Conservation (phyloP, 2,888 invertebrate genomes). For the Ectemnius cavifrons region DNA sequence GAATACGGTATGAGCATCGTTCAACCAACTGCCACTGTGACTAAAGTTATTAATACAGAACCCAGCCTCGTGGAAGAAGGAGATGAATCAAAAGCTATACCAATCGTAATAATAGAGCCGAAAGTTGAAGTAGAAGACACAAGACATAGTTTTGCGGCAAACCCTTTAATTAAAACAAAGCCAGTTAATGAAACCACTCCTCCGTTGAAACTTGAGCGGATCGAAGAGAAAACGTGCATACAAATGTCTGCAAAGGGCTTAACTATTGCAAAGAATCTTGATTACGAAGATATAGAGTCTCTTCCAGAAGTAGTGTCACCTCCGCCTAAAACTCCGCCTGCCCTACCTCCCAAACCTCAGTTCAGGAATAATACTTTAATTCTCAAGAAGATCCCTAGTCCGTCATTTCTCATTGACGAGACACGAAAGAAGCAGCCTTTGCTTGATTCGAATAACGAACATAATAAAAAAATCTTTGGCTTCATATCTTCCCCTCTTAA, state of each 20-base stretch:
- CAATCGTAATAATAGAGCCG: slow-evolving; percentile 72
- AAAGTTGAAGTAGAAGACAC: slow-evolving; percentile 58
- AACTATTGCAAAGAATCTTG: slow-evolving; percentile 74
- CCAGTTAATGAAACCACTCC: slow-evolving; percentile 58
- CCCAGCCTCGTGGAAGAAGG: slow-evolving; percentile 56
- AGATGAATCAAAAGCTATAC: slow-evolving; percentile 69
- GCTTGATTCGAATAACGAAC: slow-evolving; percentile 43
- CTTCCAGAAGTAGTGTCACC: slow-evolving; percentile 67
- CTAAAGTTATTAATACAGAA: slow-evolving; percentile 35
- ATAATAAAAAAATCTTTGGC: slow-evolving; percentile 56
- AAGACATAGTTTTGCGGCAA: slow-evolving; percentile 28
- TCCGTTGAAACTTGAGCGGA: slow-evolving; percentile 67
- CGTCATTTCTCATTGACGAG: slow-evolving; percentile 76
- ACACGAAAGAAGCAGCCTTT: slow-evolving; percentile 66
- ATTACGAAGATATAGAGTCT: slow-evolving; percentile 76
- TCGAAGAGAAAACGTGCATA: slow-evolving; percentile 74
- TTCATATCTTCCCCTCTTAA: slow-evolving; percentile 55
- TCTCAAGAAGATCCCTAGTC: slow-evolving; percentile 76
- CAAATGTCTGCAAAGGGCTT: slow-evolving; percentile 74
- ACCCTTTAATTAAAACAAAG: slow-evolving; percentile 32
- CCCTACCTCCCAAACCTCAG: slow-evolving; percentile 87
- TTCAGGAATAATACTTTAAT: slow-evolving; percentile 71
- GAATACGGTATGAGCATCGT: slow-evolving; percentile 71
- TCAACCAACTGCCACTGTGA: slow-evolving; percentile 29
- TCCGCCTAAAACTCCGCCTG: slow-evolving; percentile 81